phyloP scores from a whole-genome alignment of 35 echinoderm and acorn worm species.

The Eucidaris tribuloides region DNA sequence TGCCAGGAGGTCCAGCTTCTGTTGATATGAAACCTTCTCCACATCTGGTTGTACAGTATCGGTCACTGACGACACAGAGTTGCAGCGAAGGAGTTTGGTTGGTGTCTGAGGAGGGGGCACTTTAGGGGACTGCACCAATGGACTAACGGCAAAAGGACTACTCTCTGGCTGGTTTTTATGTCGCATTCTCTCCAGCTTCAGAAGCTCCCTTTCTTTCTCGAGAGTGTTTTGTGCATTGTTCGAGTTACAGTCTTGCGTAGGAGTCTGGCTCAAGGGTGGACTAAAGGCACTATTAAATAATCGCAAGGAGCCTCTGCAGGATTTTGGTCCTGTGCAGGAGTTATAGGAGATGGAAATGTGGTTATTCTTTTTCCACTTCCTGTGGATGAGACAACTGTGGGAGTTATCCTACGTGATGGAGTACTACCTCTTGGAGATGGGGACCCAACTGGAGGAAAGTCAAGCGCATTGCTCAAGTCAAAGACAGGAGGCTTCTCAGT shows the following conservation, averaged over 20 bases:
- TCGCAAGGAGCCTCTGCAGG: background rate
- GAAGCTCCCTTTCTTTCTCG: slow-evolving; percentile 55
- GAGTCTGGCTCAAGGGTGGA: background rate
- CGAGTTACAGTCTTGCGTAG: background rate
- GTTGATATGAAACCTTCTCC: slow-evolving; percentile 26
- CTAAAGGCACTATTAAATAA: background rate
- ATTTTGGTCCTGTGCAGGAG: background rate
- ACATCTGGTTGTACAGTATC: slow-evolving; percentile 15
- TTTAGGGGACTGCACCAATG: background rate
- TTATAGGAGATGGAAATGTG: background rate
- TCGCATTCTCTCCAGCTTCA: slow-evolving; percentile 16
- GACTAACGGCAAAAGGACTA: background rate
- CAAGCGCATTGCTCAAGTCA: slow-evolving; percentile 14
- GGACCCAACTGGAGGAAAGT: slow-evolving; percentile 41
- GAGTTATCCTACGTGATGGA: slow-evolving; percentile 44
- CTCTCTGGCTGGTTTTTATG: slow-evolving; percentile 17
- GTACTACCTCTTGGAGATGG: background rate
- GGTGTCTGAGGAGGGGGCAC: slow-evolving; percentile 4
- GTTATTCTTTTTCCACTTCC: background rate
- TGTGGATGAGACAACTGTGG: slow-evolving; percentile 14
- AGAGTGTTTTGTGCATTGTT: background rate
- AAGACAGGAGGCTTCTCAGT: slow-evolving; percentile 17
- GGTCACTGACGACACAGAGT: background rate
- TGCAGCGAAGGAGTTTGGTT: slow-evolving; percentile 33
- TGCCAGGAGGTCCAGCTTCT: slow-evolving; percentile 48